Evolutionary conservation across 2,113 vertebrate species (phyloP).

Genomic region (Tachysurus fulvidraco): DNA sequence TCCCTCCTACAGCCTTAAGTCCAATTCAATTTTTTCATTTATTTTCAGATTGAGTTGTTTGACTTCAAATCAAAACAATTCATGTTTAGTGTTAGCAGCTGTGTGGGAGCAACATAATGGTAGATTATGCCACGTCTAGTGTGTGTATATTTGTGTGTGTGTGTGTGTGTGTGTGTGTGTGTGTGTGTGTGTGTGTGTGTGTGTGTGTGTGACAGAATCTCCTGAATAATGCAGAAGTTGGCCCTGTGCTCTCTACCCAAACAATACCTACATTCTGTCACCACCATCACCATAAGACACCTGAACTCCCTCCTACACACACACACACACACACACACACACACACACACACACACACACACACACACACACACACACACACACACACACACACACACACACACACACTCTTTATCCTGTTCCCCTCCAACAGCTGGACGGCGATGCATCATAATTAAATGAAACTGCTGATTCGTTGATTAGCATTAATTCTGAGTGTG

Average conservation of each 20-base stretch:
- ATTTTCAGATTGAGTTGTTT: too few relatives aligned
- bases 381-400: conserved; percentile 2
- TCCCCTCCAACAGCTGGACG: neutral
- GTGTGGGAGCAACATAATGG: neutral
- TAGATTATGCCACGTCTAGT: neutral
- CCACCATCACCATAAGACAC: conserved; percentile 26
- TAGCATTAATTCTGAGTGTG: neutral
- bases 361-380: conserved; percentile 15
- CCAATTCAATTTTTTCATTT: too few relatives aligned
- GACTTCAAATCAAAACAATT: too few relatives aligned
- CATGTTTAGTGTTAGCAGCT: neutral
- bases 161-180: conserved; percentile 28
- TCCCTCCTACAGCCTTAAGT: too few relatives aligned
- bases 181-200: conserved; percentile 11
- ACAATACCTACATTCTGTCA: conserved; percentile 59
- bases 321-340: conserved; percentile 19
- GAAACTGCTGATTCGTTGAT: neutral
- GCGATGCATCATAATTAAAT: neutral
- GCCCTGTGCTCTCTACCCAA: conserved; percentile 55
- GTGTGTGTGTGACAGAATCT: neutral
- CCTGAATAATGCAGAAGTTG: conserved; percentile 66
- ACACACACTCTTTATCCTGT: neutral
- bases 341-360: too few relatives aligned
- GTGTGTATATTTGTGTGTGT: conserved; percentile 26
- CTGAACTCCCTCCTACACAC: conserved; percentile 2